A percentile compares a stretch with the other conserved stretches of the same genome.
These are phyloP conservation scores for Beaufortia kweichowensis DNA, from an alignment of 2,113 vertebrate species.

Conservation along the genomic window DNA sequence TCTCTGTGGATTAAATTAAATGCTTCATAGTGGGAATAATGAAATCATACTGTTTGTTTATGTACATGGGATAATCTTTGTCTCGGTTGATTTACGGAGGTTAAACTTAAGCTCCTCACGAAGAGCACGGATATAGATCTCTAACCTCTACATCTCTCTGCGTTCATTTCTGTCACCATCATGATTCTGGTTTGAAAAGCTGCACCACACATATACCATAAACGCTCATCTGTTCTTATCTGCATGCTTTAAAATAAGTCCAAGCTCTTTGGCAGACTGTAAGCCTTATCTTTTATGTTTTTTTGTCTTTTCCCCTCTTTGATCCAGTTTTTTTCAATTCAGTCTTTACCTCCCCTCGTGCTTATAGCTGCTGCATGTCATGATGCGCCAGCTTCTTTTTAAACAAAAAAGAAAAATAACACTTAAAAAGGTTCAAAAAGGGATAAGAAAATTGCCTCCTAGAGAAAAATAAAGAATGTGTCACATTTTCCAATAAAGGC, in stretches of 20 bases:
- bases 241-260: constrained; percentile 19
- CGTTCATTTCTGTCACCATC: not conserved
- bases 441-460: constrained; percentile 21
- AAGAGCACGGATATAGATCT: not conserved
- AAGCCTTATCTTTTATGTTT: constrained; percentile 18
- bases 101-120: constrained; percentile 1
- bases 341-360: constrained; percentile 4
- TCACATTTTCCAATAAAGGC: constrained; percentile 20
- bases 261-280: constrained; percentile 24
- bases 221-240: constrained; percentile 33
- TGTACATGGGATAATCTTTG: not conserved
- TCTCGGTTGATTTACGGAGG: not conserved
- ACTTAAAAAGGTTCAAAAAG: constrained; percentile 20
- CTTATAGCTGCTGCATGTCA: constrained; percentile 11
- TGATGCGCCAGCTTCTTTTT: constrained; percentile 32
- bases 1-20: not conserved
- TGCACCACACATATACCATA: constrained; percentile 17
- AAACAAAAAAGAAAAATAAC: constrained; percentile 37
- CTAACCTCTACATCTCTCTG: not conserved
- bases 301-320: constrained; percentile 3
- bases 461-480: constrained; percentile 3
- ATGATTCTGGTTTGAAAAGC: constrained; percentile 27
- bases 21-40: not conserved
- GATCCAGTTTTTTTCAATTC: not conserved
- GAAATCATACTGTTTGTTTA: not conserved